These are phyloP conservation scores for Pteropus alecto DNA, from an alignment of 2,113 vertebrate genomes.

Conservation along the genomic window DNA sequence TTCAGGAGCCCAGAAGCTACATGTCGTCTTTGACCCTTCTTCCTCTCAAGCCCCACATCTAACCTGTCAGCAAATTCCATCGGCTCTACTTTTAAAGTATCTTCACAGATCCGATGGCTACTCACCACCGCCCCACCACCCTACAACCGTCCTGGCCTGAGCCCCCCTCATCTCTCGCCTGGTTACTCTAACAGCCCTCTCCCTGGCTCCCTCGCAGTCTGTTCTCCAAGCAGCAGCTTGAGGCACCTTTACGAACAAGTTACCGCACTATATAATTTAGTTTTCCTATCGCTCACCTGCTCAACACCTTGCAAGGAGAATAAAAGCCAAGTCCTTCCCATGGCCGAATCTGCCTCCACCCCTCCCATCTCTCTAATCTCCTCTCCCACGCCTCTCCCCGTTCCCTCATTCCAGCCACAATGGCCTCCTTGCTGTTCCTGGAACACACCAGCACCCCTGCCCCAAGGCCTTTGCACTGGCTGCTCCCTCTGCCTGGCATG, in stretches of 20 bases:
- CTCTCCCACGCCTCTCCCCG: background rate
- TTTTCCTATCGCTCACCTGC: fast-evolving
- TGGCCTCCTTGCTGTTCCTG: background rate
- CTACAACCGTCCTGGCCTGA: background rate
- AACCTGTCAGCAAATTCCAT: fast-evolving
- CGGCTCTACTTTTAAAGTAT: background rate
- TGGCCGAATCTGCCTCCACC: background rate
- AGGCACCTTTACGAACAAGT: background rate
- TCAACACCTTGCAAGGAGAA: background rate
- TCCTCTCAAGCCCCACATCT: background rate
- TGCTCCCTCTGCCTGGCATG: background rate
- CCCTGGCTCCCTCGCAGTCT: fast-evolving
- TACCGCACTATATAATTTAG: fast-evolving
- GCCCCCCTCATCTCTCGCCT: background rate
- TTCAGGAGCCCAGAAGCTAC: fast-evolving
- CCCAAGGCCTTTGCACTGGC: background rate
- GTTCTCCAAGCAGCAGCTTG: background rate
- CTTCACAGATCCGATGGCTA: background rate
- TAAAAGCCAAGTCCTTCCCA: background rate
- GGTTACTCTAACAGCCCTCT: background rate
- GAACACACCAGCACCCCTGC: background rate
- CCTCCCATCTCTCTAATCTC: background rate
- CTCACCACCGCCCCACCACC: fast-evolving
- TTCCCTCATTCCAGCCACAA: background rate
- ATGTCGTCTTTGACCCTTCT: fast-evolving